A percentile compares a stretch with the other conserved stretches of the same genome.
Conservation (phyloP, 2,797 vertebrate species). For the Euphonia xanthogaster region DNA sequence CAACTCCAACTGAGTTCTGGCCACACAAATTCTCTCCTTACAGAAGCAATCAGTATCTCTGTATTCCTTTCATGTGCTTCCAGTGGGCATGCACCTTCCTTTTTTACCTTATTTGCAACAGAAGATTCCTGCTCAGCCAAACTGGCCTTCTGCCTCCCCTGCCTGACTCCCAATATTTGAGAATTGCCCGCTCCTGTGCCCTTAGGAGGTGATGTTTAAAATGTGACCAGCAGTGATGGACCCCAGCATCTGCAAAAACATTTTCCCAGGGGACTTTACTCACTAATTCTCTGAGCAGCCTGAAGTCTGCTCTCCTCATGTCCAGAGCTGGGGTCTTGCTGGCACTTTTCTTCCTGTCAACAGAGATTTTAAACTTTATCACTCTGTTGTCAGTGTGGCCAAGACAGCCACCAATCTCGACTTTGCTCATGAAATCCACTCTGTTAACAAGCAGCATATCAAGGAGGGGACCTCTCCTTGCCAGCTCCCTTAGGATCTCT, state of each 20-base stretch:
- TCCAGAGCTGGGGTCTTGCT: not conserved
- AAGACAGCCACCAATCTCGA: not conserved
- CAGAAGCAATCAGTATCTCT: not conserved
- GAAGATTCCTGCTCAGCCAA: not conserved
- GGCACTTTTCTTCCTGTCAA: not conserved
- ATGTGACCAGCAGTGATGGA: not conserved
- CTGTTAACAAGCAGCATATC: not conserved
- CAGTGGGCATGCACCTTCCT: not conserved
- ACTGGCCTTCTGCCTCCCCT: not conserved
- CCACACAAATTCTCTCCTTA: not conserved
- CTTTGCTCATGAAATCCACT: not conserved
- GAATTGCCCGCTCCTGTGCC: not conserved
- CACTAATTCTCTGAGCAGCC: not conserved
- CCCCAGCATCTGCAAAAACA: not conserved
- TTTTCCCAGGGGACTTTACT: not conserved
- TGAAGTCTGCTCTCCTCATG: not conserved
- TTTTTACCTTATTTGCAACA: not conserved
- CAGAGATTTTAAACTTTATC: not conserved
- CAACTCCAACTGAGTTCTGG: not conserved
- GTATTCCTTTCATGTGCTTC: not conserved
- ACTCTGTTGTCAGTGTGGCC: not conserved
- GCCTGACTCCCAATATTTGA: not conserved
- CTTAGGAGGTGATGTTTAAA: not conserved
- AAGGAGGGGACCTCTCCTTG: not conserved
- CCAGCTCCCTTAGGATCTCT: not conserved